A percentile compares a stretch with the other conserved stretches of the same genome.
Evolutionary conservation across 2,888 invertebrate species (phyloP).

Genomic region (Drosophila algonquin): DNA sequence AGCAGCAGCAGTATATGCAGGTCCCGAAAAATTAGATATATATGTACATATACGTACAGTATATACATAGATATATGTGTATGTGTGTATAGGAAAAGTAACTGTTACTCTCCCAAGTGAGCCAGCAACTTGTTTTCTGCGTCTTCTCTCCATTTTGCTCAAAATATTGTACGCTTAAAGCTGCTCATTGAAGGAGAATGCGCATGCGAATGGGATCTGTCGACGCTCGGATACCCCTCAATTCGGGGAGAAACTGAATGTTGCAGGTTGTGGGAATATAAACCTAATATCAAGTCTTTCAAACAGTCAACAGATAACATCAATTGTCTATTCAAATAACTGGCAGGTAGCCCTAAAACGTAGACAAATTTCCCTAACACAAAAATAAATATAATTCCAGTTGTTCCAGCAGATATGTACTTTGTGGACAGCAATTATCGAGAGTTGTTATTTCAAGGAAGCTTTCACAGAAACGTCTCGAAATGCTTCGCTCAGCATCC

Average conservation of each 20-base stretch:
- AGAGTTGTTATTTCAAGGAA: no score
- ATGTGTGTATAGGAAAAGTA: conserved; percentile 61
- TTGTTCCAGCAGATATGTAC: no score
- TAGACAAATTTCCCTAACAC: no score
- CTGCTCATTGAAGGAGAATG: conserved; percentile 37
- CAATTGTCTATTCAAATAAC: no score
- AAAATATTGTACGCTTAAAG: conserved; percentile 44
- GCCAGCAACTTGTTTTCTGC: conserved; percentile 67
- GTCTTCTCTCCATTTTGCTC: conserved; percentile 68
- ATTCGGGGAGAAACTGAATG: not conserved
- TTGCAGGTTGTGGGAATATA: no score
- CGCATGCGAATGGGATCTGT: not conserved
- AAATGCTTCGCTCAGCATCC: no score
- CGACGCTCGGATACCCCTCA: not conserved
- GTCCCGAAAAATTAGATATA: conserved; percentile 48
- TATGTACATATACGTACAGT: conserved; percentile 27
- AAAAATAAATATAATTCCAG: no score
- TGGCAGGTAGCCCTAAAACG: no score
- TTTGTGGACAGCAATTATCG: no score
- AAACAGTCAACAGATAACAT: no score
- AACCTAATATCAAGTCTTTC: no score
- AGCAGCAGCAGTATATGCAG: conserved; percentile 37
- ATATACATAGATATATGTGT: conserved; percentile 24
- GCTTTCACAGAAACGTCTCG: no score
- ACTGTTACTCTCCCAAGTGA: conserved; percentile 70